Percentiles rank a stretch among this genome's conserved stretches.
Conservation (phyloP, 2,797 vertebrate genomes). For the Oophaga sylvatica region DNA sequence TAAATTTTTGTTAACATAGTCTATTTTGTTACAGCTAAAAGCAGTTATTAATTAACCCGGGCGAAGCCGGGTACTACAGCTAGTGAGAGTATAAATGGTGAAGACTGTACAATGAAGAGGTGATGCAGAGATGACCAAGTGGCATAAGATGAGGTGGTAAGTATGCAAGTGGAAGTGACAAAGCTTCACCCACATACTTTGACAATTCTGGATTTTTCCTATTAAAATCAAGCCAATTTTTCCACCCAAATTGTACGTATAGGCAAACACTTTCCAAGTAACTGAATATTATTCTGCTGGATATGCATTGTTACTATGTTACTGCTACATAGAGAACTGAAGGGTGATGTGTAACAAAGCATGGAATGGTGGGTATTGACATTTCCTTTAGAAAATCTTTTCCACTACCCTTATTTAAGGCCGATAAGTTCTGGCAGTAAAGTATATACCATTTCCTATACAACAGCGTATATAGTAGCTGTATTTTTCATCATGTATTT, state of each 20-base stretch:
- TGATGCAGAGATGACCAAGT: conserved; percentile 22
- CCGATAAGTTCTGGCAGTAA: too few relatives aligned
- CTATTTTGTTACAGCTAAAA: too few relatives aligned
- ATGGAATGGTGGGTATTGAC: not conserved
- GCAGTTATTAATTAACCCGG: too few relatives aligned
- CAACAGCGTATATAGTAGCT: not conserved
- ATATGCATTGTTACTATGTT: conserved; percentile 2
- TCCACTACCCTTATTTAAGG: too few relatives aligned
- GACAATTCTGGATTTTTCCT: not conserved
- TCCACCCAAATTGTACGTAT: conserved; percentile 26
- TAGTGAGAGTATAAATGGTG: not conserved
- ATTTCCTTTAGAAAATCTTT: not conserved
- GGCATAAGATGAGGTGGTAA: conserved; percentile 40
- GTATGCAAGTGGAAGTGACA: conserved; percentile 27
- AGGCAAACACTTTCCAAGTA: conserved; percentile 21
- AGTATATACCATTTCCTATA: too few relatives aligned
- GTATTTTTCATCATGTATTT: not conserved
- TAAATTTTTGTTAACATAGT: too few relatives aligned
- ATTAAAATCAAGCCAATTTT: conserved; percentile 11
- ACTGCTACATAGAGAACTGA: not conserved
- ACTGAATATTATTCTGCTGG: not conserved
- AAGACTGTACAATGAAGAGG: conserved; percentile 15
- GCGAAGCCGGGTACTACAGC: too few relatives aligned
- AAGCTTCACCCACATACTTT: not conserved
- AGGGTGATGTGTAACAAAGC: not conserved